Percentiles rank a stretch among this genome's conserved stretches.
Evolutionary conservation across 2,888 invertebrate genomes (phyloP).

Genomic region (Apocheima hispidaria): DNA sequence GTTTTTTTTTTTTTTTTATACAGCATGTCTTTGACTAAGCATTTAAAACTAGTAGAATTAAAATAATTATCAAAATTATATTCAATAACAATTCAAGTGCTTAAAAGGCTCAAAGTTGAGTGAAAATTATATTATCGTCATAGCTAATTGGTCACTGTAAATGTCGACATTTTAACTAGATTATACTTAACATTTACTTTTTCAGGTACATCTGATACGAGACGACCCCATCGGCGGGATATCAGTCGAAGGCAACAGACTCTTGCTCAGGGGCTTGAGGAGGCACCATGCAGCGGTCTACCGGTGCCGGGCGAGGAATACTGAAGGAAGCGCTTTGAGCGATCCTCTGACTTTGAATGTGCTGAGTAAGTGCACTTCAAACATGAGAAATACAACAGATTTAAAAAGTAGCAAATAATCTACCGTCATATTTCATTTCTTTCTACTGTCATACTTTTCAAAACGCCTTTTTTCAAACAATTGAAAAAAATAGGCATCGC

Average conservation of each 20-base stretch:
- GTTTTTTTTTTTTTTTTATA: too few relatives aligned
- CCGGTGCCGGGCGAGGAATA: slow-evolving; percentile 92
- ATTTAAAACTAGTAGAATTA: too few relatives aligned
- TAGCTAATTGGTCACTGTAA: too few relatives aligned
- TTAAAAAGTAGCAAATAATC: too few relatives aligned
- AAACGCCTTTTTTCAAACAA: too few relatives aligned
- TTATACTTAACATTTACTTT: background rate
- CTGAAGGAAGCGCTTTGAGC: slow-evolving; percentile 93
- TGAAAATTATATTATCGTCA: too few relatives aligned
- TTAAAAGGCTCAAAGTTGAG: too few relatives aligned
- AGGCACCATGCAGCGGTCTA: slow-evolving; percentile 92
- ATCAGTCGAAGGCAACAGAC: slow-evolving; percentile 88
- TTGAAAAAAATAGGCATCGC: too few relatives aligned
- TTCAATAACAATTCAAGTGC: too few relatives aligned
- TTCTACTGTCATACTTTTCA: too few relatives aligned
- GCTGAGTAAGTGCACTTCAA: slow-evolving; percentile 88
- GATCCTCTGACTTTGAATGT: slow-evolving; percentile 90
- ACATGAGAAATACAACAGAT: background rate
- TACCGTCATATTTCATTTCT: background rate
- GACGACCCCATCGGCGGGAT: slow-evolving; percentile 89
- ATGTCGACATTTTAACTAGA: background rate
- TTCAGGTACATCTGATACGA: slow-evolving; percentile 88
- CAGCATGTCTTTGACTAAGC: too few relatives aligned
- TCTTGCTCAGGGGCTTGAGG: slow-evolving; percentile 89
- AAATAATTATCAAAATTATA: too few relatives aligned